These are phyloP conservation scores for Eulemur coronatus DNA, from an alignment of 2,797 vertebrate genomes.

Conservation along the genomic window DNA sequence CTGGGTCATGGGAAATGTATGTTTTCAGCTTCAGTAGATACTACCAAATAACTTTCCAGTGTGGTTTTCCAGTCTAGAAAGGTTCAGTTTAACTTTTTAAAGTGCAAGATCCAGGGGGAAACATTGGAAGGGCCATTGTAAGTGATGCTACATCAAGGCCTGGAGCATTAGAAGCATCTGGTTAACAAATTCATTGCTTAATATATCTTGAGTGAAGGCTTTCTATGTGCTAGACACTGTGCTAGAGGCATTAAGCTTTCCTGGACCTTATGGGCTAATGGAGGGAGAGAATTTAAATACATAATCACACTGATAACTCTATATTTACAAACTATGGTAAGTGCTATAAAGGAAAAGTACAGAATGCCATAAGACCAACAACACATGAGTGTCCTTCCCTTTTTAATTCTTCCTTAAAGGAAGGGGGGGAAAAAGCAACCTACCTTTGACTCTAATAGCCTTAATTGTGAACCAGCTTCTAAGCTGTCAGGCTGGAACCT, in stretches of 20 bases:
- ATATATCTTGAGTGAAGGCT: not conserved
- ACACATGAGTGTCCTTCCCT: not conserved
- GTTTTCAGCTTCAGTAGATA: not conserved
- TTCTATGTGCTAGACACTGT: not conserved
- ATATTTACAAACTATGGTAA: constrained; percentile 23
- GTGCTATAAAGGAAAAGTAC: not conserved
- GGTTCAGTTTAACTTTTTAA: not conserved
- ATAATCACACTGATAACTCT: not conserved
- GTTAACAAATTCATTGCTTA: not conserved
- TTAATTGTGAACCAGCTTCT: constrained; percentile 84
- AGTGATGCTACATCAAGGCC: not conserved
- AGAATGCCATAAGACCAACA: not conserved
- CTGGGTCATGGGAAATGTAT: not conserved
- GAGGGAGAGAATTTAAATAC: not conserved
- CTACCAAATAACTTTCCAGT: not conserved
- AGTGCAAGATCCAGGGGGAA: not conserved
- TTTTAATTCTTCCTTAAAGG: constrained; percentile 26
- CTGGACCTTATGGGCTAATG: not conserved
- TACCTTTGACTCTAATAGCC: constrained; percentile 77
- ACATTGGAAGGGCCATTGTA: not conserved
- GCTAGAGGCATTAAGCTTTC: not conserved
- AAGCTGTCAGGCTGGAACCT: constrained; percentile 84
- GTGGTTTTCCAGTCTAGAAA: not conserved
- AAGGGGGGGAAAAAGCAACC: not conserved
- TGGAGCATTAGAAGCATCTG: not conserved